A percentile compares a stretch with the other conserved stretches of the same genome.
Conservation (phyloP, 2,797 vertebrate species). For the Ibycter americanus region DNA sequence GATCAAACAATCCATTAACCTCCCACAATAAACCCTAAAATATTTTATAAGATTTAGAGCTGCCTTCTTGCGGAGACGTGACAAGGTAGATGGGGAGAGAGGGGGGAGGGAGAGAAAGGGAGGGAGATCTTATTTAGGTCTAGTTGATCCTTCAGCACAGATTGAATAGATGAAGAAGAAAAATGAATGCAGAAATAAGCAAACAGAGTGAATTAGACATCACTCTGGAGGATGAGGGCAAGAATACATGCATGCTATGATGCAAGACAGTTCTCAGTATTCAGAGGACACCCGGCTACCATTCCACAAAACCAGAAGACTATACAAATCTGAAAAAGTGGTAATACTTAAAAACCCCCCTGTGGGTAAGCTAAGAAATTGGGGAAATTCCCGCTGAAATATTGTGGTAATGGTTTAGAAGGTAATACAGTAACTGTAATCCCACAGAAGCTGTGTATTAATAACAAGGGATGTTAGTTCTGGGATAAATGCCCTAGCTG, state of each 20-base stretch:
- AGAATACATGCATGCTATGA: not conserved
- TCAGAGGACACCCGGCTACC: not conserved
- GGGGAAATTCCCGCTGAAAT: not conserved
- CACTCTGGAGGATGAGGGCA: not conserved
- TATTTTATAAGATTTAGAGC: not conserved
- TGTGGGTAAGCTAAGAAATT: not conserved
- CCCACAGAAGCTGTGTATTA: conserved; percentile 7
- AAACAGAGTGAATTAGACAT: not conserved
- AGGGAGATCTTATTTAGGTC: not conserved
- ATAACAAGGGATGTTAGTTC: conserved; percentile 19
- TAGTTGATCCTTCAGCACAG: not conserved
- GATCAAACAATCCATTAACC: conserved; percentile 1
- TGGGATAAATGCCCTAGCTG: conserved; percentile 17
- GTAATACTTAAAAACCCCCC: not conserved
- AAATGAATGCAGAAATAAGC: not conserved
- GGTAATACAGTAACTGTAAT: not conserved
- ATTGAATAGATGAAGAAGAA: not conserved
- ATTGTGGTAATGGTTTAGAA: not conserved
- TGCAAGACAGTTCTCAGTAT: not conserved
- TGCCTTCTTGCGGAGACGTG: not conserved
- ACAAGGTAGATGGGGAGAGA: not conserved
- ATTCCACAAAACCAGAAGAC: not conserved
- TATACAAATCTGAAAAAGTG: not conserved
- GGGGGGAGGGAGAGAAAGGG: not conserved
- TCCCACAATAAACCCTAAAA: not conserved